A percentile compares a stretch with the other conserved stretches of the same genome.
Conservation (phyloP, 2,113 vertebrate genomes). For the Xyrauchen texanus region DNA sequence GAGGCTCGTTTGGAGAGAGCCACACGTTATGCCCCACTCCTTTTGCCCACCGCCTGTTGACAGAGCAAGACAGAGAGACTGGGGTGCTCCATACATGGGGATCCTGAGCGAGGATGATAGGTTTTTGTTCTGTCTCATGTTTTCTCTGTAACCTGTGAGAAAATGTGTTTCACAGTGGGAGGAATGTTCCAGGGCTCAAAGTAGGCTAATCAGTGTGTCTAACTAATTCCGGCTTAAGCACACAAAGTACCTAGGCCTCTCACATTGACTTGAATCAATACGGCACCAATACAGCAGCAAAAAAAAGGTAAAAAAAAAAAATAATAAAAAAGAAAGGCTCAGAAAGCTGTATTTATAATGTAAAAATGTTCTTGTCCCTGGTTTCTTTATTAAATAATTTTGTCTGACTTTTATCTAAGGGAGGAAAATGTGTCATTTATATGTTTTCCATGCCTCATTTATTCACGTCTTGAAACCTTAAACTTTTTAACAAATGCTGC, state of each 20-base stretch:
- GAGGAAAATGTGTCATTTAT: conserved; percentile 47
- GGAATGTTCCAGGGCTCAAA: conserved; percentile 49
- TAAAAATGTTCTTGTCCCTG: conserved; percentile 9
- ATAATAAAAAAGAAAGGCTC: background rate
- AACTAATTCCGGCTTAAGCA: conserved; percentile 49
- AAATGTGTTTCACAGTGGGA: conserved; percentile 44
- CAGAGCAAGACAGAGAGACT: conserved; percentile 13
- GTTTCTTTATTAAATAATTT: conserved; percentile 34
- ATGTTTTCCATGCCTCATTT: conserved; percentile 50
- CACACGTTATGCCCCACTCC: background rate
- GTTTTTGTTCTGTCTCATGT: conserved; percentile 22
- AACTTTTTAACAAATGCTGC: conserved; percentile 46
- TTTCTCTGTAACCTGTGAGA: conserved; percentile 49
- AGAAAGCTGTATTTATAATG: conserved; percentile 25
- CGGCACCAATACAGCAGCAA: background rate
- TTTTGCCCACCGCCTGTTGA: conserved; percentile 25
- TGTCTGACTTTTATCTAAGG: conserved; percentile 29
- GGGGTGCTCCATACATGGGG: background rate
- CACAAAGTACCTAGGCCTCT: conserved; percentile 39
- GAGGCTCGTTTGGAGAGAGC: conserved; percentile 11
- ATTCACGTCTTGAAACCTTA: conserved; percentile 31
- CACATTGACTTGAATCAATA: conserved; percentile 33
- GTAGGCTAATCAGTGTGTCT: conserved; percentile 46
- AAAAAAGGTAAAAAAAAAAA: background rate
- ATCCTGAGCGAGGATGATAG: conserved; percentile 18